Evolutionary conservation across 1,140 invertebrate species (phyloP).

Genomic region (Matsumurasca onukii): DNA sequence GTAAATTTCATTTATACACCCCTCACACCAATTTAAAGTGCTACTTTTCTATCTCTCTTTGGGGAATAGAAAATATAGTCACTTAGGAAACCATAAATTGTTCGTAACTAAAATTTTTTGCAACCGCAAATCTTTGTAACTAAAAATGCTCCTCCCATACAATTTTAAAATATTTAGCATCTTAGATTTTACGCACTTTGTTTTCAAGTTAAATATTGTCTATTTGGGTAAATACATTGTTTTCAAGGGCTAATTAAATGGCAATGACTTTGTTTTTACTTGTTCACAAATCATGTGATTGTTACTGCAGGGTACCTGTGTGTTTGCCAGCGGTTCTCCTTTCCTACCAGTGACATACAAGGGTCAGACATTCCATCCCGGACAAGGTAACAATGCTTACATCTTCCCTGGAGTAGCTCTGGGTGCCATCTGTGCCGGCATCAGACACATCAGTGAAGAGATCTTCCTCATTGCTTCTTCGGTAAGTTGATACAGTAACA

Average conservation of each 20-base stretch:
- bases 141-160: too few species aligned
- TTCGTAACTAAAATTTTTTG: background rate
- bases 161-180: too few species aligned
- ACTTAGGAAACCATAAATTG: background rate
- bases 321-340: conserved; percentile 93
- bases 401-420: conserved; percentile 96
- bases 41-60: too few species aligned
- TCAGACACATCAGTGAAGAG: conserved; percentile 80
- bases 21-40: background rate
- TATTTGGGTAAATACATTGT: too few species aligned
- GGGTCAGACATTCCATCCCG: conserved; percentile 76
- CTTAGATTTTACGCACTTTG: too few species aligned
- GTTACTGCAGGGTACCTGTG: conserved; percentile 72
- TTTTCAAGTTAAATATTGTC: too few species aligned
- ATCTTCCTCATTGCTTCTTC: conserved; percentile 86
- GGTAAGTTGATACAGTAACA: conserved; percentile 57
- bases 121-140: background rate
- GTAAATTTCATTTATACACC: background rate
- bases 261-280: too few species aligned
- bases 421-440: conserved; percentile 77
- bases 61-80: background rate
- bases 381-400: conserved; percentile 97
- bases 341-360: conserved; percentile 79
- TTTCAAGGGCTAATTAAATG: too few species aligned
- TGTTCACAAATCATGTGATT: too few species aligned